Base-by-base conservation (phyloP, 2,888 invertebrate genomes). In the Stictocephala bisonia region DNA sequence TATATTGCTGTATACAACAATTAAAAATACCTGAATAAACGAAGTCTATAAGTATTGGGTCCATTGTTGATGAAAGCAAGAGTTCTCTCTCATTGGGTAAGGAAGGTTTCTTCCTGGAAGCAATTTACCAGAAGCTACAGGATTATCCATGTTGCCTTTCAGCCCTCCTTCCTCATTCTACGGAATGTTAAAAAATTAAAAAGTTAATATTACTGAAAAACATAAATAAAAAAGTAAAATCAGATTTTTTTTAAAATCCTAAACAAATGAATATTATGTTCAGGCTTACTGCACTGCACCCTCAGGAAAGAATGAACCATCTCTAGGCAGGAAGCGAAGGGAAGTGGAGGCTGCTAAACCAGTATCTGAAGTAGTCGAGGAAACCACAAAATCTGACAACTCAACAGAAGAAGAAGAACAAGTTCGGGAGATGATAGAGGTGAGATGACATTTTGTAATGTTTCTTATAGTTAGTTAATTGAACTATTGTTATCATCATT, bases 391-490 rank as follows among this genome's bases (percentile, higher is more conserved):
- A 48, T 26, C 48, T 3, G 41, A 58, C 48, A 41, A 71, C 27
- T 71, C 74, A 11, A 78, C 79, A 66, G 87, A 87, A 2, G 85
- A 85, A 11, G 85, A 86, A 13, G 94, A 95, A 82, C 93, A 92
- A 82, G 94, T 95, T 29, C 86, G 94, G 77, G 94, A 94, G 86
- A 94, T 95, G 93, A 94, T 95, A 78, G 93, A 94, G 88, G 94
- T 93, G 84, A 56, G 64, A 22, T 40, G 3, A 27, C 7, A n/a
- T n/a, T n/a, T n/a, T n/a, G n/a, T n/a, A n/a, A n/a, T n/a, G n/a
- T n/a, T n/a, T n/a, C n/a, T n/a, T n/a, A n/a, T n/a, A n/a, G 3
- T 24, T 2, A 18, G 26, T 51, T 13, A 51, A 51, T 51, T 3
- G 2, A 11, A 2, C 22, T 51, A 24, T 2, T 13, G 11, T 13